phyloP scores from a whole-genome alignment of 2,888 invertebrate species.

The Drosophila neutralis region DNA sequence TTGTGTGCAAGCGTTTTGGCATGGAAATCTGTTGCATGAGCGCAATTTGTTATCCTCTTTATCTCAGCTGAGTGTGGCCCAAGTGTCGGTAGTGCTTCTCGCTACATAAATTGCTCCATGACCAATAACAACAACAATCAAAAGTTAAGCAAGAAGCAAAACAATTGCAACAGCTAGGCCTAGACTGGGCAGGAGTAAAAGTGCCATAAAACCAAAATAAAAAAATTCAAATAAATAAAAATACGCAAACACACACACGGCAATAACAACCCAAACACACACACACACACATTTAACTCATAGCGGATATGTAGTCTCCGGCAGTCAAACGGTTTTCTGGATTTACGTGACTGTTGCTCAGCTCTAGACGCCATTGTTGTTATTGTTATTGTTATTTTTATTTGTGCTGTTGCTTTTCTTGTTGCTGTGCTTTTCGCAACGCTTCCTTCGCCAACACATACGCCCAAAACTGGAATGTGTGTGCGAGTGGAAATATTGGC shows the following conservation, averaged over 20 bases:
- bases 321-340: conserved; percentile 37
- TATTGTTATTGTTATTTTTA: conserved; percentile 32
- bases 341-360: conserved; percentile 52
- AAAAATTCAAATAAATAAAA: conserved; percentile 31
- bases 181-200: conserved; percentile 23
- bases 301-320: conserved; percentile 20
- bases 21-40: conserved; percentile 79
- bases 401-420: conserved; percentile 19
- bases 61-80: conserved; percentile 79
- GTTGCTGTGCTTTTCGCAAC: conserved; percentile 9
- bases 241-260: conserved; percentile 20
- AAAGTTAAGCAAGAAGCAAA: conserved; percentile 33
- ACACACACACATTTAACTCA: conserved; percentile 10
- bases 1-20: conserved; percentile 47
- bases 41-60: conserved; percentile 80
- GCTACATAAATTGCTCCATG: conserved; percentile 74
- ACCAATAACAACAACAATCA: conserved; percentile 52
- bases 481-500: conserved; percentile 27
- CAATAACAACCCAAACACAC: background rate
- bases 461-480: background rate
- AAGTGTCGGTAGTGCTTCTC: conserved; percentile 74
- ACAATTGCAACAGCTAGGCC: conserved; percentile 36
- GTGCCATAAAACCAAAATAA: conserved; percentile 27
- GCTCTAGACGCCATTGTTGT: conserved; percentile 23
- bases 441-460: background rate